A percentile compares a stretch with the other conserved stretches of the same genome.
Evolutionary conservation across 2,888 invertebrate genomes (phyloP).

Genomic region (Thymelicus sylvestris): DNA sequence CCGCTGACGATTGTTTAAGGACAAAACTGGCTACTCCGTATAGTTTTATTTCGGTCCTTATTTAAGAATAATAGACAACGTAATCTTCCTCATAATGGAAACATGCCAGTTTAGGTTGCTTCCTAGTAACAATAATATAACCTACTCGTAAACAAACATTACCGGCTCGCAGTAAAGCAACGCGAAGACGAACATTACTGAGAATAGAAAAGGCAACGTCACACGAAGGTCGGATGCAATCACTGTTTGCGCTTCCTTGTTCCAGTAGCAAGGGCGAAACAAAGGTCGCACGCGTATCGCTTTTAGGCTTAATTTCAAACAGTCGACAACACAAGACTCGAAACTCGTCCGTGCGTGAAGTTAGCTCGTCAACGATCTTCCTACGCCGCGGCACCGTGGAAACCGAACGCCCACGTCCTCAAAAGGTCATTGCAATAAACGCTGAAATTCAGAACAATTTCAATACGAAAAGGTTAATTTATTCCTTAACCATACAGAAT

Average conservation of each 20-base stretch:
- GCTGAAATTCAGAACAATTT: constrained; percentile 39
- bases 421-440: constrained; percentile 54
- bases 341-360: not conserved
- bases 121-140: no score
- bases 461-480: not conserved
- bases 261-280: not conserved
- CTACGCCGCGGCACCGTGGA: constrained; percentile 54
- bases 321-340: not conserved
- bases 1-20: no score
- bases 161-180: no score
- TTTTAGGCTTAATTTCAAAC: constrained; percentile 44
- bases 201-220: constrained; percentile 13
- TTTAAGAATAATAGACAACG: no score
- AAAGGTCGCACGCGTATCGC: constrained; percentile 3
- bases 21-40: no score
- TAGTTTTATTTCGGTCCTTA: no score
- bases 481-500: not conserved
- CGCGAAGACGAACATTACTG: not conserved
- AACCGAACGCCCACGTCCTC: constrained; percentile 56
- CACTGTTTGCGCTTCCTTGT: constrained; percentile 4
- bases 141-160: no score
- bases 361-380: constrained; percentile 41
- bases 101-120: no score
- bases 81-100: no score
- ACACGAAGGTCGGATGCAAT: constrained; percentile 10